Evolutionary conservation across 2,888 invertebrate genomes (phyloP).

Genomic region (Phlogophora meticulosa): DNA sequence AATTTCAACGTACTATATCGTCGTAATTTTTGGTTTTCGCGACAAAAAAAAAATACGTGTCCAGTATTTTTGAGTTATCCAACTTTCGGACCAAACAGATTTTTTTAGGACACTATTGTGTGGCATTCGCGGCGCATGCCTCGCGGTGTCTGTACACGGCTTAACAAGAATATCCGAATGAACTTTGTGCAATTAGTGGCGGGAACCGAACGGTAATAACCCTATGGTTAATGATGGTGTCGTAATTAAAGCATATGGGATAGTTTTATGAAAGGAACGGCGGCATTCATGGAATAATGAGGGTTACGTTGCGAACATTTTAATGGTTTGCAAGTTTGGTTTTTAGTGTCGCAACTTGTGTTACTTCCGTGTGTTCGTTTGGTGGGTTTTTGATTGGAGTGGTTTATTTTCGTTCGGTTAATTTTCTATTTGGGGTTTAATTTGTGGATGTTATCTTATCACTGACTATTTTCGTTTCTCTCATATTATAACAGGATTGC

Average conservation of each 20-base stretch:
- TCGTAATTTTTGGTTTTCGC: too few species aligned
- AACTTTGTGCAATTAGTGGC: constrained; percentile 82
- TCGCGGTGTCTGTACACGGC: constrained; percentile 21
- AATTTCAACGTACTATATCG: too few species aligned
- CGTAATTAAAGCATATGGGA: constrained; percentile 66
- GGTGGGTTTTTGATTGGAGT: not conserved
- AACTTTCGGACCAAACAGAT: too few species aligned
- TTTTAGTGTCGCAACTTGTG: constrained; percentile 21
- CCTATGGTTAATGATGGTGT: constrained; percentile 69
- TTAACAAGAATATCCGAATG: constrained; percentile 77
- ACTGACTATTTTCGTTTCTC: too few species aligned
- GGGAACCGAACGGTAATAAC: constrained; percentile 60
- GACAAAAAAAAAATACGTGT: too few species aligned
- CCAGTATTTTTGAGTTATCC: too few species aligned
- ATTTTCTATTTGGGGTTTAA: too few species aligned
- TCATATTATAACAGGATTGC: too few species aligned
- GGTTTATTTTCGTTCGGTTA: not conserved
- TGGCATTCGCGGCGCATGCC: not conserved
- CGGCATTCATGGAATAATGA: constrained; percentile 55
- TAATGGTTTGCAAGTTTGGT: constrained; percentile 55
- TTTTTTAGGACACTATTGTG: too few species aligned
- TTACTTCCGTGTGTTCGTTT: constrained; percentile 29
- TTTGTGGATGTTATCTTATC: too few species aligned
- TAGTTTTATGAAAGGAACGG: constrained; percentile 55
- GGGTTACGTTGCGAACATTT: constrained; percentile 45